Base-by-base conservation (phyloP, 35 echinoderm and acorn worm species). In the Antedon bifida region DNA sequence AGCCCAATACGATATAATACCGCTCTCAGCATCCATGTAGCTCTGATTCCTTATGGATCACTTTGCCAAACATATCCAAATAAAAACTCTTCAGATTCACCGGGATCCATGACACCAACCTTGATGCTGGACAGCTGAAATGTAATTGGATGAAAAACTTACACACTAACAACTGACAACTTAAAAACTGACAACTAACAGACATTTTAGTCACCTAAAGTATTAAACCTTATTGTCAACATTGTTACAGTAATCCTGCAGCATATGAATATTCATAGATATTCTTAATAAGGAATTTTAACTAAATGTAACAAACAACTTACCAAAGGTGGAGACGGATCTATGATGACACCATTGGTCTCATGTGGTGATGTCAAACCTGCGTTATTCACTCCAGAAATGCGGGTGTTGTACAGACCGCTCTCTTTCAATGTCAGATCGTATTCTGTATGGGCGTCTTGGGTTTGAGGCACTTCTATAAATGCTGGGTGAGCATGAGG, bases 1-100 rank as follows among this genome's bases (percentile, higher is more conserved):
- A 16, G 77, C 81, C 86, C 74, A 88, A 74, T 88, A 88, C 35
- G 34, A 30, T 34, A 76, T 51, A n/a, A 88, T 78, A 39, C 81
- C 86, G 78, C 86, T 88, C 28, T 88, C 79, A 34, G 55, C 45
- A 83, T 88, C 86, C 86, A 88, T 31, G 86, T 82, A 14, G 86
- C 86, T 74, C 75, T 34, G 21, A 88, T 88, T 14, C 79, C 81
- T 30, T 30, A 31, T 17, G 0, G 31, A 76, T 82, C 81, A 36
- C 55, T 88, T 75, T 82, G 79, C 30, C 36, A 82, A 17, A 88
- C 34, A 77, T 83, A 88, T 4, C 86, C 86, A 78, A 82, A 38
- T 32, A 83, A 33, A 23, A 82, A 17, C 77, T 88, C 80, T 34
- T 88, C 86, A 77, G 30, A 28, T 36, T 88, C 86, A 33, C 86